Conservation (phyloP, 2,113 vertebrate species). For the Corythornis madagascariensis region DNA sequence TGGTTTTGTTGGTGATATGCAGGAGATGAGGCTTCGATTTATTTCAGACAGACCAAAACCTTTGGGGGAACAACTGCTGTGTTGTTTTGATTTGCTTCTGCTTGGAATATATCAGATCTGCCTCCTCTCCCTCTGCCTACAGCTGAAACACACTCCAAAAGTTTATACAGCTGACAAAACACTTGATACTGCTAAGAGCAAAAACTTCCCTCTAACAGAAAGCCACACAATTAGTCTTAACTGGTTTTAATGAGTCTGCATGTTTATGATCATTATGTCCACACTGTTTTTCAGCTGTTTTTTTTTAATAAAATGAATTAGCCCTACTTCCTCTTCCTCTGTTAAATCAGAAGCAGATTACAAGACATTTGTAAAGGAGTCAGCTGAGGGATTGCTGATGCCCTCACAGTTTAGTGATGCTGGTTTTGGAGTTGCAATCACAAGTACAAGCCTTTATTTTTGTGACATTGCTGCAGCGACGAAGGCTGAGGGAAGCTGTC, state of each 20-base stretch:
- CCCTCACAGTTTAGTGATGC: not conserved
- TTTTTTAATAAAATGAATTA: not conserved
- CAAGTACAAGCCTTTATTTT: not conserved
- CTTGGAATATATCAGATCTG: constrained; percentile 2
- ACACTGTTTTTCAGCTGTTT: constrained; percentile 2
- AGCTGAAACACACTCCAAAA: not conserved
- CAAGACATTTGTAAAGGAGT: not conserved
- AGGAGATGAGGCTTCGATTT: not conserved
- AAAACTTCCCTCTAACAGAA: not conserved
- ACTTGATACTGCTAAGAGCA: not conserved
- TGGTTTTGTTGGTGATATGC: not conserved
- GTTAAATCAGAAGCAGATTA: constrained; percentile 9
- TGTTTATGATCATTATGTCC: not conserved
- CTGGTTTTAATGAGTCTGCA: not conserved
- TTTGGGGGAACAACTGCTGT: not conserved
- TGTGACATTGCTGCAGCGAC: not conserved
- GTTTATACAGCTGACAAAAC: constrained; percentile 32
- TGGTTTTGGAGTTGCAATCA: not conserved
- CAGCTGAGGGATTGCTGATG: not conserved
- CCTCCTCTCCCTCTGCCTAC: not conserved
- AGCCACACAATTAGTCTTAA: not conserved
- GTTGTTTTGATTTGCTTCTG: not conserved
- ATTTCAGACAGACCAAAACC: not conserved
- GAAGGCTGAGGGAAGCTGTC: not conserved
- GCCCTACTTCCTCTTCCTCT: not conserved